phyloP scores from a whole-genome alignment of 2,888 invertebrate species.

The Dryobotodes eremita region DNA sequence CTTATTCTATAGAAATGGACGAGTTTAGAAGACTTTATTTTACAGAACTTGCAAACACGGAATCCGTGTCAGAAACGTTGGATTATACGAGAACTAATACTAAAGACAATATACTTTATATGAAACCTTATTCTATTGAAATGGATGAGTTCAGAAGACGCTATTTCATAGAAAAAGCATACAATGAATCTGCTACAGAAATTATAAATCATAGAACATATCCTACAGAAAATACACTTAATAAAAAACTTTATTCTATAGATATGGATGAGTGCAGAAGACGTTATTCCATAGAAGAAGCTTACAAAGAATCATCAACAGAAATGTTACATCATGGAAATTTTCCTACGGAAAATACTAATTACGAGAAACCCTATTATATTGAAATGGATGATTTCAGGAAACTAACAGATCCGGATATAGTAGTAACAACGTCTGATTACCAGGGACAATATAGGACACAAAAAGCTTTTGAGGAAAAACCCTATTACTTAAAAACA shows the following conservation, averaged over 20 bases:
- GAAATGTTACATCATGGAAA: not conserved
- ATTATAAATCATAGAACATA: not conserved
- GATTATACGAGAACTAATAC: not conserved
- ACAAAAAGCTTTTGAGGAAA: not conserved
- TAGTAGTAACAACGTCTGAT: not conserved
- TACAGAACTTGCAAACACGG: not conserved
- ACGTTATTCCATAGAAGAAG: not conserved
- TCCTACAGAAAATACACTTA: not conserved
- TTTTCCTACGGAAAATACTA: not conserved
- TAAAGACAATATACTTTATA: not conserved
- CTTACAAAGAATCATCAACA: not conserved
- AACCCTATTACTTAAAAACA: not conserved
- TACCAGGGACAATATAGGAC: not conserved
- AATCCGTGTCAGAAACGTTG: not conserved
- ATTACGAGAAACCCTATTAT: not conserved
- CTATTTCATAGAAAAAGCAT: not conserved
- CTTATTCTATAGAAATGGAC: slow-evolving; percentile 4
- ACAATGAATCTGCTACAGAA: not conserved
- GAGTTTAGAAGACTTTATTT: slow-evolving; percentile 8
- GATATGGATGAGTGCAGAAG: slow-evolving; percentile 17
- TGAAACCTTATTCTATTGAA: slow-evolving; percentile 7
- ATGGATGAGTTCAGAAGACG: slow-evolving; percentile 16
- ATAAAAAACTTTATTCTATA: slow-evolving; percentile 4
- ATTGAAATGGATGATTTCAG: not conserved
- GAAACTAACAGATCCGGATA: not conserved